Percentiles rank a stretch among this genome's conserved stretches.
Conservation (phyloP, 2,797 vertebrate species). For the Centroberyx gerrardi region DNA sequence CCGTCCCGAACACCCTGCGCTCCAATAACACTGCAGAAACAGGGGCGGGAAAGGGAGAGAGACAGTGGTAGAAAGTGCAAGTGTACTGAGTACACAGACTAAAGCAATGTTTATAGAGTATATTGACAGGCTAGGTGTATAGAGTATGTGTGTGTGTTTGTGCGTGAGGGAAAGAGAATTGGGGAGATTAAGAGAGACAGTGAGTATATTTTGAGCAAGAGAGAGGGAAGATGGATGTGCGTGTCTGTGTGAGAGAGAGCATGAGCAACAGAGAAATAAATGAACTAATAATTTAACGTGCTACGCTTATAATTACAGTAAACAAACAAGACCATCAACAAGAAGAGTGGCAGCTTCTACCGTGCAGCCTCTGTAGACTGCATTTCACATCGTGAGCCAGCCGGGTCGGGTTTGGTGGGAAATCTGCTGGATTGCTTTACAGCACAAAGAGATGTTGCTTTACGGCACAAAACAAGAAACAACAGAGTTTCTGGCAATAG, state of each 20-base stretch:
- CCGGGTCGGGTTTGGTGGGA: not conserved
- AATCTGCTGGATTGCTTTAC: not conserved
- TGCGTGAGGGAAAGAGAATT: not conserved
- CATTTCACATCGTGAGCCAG: not conserved
- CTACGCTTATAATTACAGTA: constrained; percentile 52
- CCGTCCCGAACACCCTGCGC: not conserved
- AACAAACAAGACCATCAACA: constrained; percentile 49
- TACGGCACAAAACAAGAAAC: no score
- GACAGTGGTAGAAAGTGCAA: not conserved
- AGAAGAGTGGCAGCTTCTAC: constrained; percentile 27
- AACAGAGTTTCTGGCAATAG: no score
- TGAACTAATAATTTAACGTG: constrained; percentile 46
- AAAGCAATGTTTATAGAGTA: not conserved
- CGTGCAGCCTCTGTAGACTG: no score
- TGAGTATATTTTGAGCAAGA: no score
- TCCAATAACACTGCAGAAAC: constrained; percentile 12
- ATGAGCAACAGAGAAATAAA: constrained; percentile 33
- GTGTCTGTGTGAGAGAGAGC: constrained; percentile 3
- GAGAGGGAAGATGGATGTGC: constrained; percentile 2
- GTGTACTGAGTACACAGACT: not conserved
- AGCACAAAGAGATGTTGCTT: no score
- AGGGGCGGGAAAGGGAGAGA: not conserved
- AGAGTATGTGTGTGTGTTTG: not conserved
- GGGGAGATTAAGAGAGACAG: not conserved
- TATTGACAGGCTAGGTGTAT: not conserved